Base-by-base conservation (phyloP, 2,797 vertebrate genomes). In the Tympanoctomys barrerae region DNA sequence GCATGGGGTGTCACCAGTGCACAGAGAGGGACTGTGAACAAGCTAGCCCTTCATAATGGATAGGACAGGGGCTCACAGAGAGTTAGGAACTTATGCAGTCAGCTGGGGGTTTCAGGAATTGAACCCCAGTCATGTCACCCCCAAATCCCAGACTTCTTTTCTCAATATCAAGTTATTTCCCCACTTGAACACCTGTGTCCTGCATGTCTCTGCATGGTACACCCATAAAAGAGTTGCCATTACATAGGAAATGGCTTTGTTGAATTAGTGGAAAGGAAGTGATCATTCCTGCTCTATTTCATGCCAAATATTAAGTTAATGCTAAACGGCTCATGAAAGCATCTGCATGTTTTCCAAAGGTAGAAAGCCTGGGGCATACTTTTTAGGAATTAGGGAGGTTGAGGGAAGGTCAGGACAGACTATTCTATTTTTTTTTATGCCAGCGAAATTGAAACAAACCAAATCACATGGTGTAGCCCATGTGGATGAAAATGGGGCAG, bases 321-420 rank as follows among this genome's bases (percentile, higher is more conserved):
- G 33, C 62, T 83, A 90, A 93, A 28, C 57, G 78, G 64, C 81
- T 95, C 68, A 91, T 33, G 70, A 54, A 80, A 93, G n/a, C 26
- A 93, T 88, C 89, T 90, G 31, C 26, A n/a, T 90, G 66, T 64
- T 92, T 96, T 70, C 68, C 39, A 95, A 94, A 93, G 64, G 79
- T 83, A 70, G 68, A 93, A 94, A 77, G 59, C 62, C 78, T 33
- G n/a, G 36, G 62, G 62, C 18, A 5, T 61, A 61, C 6, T 71
- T 91, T 89, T 87, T 71, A 91, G 84, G 79, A 91, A 61, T 73
- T 85, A 83, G 28, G 33, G 68, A 87, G 18, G 16, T 71, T 77
- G 14, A 2, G 16, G 11, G 39, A 49, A 91, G 73, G 49, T 93
- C 79, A 93, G 31, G 62, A 90, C 7, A 87, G 36, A 36, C 36